Percentiles rank a stretch among this genome's conserved stretches.
Evolutionary conservation across 2,113 vertebrate genomes (phyloP).

Genomic region (Ahaetulla prasina): DNA sequence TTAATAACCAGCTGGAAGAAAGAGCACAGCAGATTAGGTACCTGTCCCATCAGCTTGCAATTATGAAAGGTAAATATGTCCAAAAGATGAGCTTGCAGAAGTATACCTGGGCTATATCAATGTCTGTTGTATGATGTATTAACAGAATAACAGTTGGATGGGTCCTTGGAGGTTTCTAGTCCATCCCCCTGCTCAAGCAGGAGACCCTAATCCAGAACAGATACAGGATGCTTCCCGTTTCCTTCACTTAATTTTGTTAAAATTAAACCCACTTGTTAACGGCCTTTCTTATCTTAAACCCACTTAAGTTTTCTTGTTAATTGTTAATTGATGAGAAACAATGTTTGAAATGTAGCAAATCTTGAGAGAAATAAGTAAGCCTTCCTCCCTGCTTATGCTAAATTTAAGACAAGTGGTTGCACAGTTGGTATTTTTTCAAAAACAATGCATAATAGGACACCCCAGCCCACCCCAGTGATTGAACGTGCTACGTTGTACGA

Average conservation of each 20-base stretch:
- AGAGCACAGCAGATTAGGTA: constrained; percentile 84
- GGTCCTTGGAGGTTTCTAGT: background rate
- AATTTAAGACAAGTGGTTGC: background rate
- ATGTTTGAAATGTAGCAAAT: background rate
- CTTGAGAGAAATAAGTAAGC: background rate
- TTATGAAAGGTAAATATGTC: constrained; percentile 80
- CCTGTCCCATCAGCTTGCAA: constrained; percentile 89
- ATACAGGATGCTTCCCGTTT: background rate
- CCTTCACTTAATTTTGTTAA: background rate
- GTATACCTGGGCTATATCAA: background rate
- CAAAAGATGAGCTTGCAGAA: background rate
- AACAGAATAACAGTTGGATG: background rate
- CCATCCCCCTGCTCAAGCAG: background rate
- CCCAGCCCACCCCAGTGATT: background rate
- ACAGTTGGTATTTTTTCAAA: background rate
- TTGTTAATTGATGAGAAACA: background rate
- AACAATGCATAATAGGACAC: background rate
- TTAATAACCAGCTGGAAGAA: constrained; percentile 85
- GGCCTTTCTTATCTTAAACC: background rate
- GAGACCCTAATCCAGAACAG: background rate
- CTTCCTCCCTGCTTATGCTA: background rate
- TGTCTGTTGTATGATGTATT: background rate
- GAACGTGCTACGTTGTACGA: background rate
- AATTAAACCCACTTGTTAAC: background rate
- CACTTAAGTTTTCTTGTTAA: background rate